Percentiles rank a stretch among this genome's conserved stretches.
Evolutionary conservation across 2,888 invertebrate genomes (phyloP).

Genomic region (Agrotis segetum): DNA sequence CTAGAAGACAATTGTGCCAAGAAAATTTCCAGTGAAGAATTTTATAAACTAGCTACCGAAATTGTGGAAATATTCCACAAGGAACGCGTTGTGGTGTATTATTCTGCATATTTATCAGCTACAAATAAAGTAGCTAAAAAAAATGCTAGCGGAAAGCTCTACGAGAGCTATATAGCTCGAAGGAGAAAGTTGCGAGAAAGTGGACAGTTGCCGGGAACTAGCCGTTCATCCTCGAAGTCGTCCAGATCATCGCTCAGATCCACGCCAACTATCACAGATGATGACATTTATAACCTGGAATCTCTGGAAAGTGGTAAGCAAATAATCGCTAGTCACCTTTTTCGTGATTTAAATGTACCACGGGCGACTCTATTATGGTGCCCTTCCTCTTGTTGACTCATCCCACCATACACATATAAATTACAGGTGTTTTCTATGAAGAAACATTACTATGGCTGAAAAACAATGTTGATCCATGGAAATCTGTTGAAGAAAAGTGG

Average conservation of each 20-base stretch:
- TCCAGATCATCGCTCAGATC: slow-evolving; percentile 20
- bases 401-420: slow-evolving; percentile 21
- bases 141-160: no score
- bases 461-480: slow-evolving; percentile 23
- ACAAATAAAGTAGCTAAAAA: no score
- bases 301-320: slow-evolving; percentile 16
- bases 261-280: slow-evolving; percentile 20
- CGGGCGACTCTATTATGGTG: background rate
- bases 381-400: slow-evolving; percentile 11
- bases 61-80: no score
- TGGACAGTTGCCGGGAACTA: slow-evolving; percentile 4
- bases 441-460: slow-evolving; percentile 28
- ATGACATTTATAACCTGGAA: slow-evolving; percentile 6
- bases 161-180: no score
- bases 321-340: slow-evolving; percentile 9
- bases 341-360: slow-evolving; percentile 9
- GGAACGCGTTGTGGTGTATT: no score
- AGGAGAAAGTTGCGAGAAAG: background rate
- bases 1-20: background rate
- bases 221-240: slow-evolving; percentile 21
- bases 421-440: slow-evolving; percentile 26
- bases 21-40: no score
- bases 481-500: slow-evolving; percentile 26
- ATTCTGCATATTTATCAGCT: no score
- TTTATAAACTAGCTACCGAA: no score